Evolutionary conservation across 2,797 vertebrate species (phyloP).

Genomic region (Cyclopterus lumpus): DNA sequence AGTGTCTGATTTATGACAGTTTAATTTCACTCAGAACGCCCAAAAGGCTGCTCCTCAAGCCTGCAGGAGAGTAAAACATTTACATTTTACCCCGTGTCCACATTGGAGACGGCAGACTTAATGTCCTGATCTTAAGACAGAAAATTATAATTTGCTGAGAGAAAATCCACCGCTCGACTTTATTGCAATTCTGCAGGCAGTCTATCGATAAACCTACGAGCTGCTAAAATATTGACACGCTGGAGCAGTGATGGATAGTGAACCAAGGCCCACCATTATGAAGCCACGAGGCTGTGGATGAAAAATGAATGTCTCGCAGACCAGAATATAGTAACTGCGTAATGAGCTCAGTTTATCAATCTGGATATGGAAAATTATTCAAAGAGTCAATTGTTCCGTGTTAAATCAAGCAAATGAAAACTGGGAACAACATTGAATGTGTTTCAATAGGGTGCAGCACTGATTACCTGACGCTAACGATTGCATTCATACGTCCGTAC

Average conservation of each 20-base stretch:
- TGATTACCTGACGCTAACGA: conserved; percentile 2
- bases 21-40: not conserved
- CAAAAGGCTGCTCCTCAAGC: conserved; percentile 18
- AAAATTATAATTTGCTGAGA: not conserved
- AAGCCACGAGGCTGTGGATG: not conserved
- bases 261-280: not conserved
- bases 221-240: not conserved
- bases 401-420: not conserved
- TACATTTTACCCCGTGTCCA: conserved; percentile 12
- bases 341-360: not conserved
- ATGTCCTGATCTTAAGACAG: not conserved
- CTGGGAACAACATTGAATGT: conserved; percentile 2
- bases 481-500: not conserved
- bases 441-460: not conserved
- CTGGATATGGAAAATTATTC: not conserved
- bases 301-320: not conserved
- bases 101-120: conserved; percentile 23
- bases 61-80: conserved; percentile 31
- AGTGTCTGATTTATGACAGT: not conserved
- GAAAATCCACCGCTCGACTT: not conserved
- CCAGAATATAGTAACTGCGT: not conserved
- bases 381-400: not conserved
- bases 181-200: not conserved
- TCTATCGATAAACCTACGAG: not conserved
- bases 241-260: not conserved